Evolutionary conservation across 2,888 invertebrate species (phyloP).

Genomic region (Oxycera nigricornis): DNA sequence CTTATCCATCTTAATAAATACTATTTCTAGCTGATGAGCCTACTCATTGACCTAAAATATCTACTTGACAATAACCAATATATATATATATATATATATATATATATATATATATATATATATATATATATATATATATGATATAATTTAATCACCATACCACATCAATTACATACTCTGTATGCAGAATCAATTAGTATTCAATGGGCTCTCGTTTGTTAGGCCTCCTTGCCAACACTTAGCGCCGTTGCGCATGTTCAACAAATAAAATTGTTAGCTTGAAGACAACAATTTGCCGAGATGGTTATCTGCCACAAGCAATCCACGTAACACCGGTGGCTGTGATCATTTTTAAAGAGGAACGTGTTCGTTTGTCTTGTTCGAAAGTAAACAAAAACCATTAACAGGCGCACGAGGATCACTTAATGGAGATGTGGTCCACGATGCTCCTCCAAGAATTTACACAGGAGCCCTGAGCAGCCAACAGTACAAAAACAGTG

Average conservation of each 20-base stretch:
- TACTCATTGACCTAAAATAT: too few species aligned
- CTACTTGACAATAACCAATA: too few species aligned
- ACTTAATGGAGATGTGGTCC: constrained; percentile 6
- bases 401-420: not conserved
- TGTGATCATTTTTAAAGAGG: constrained; percentile 33
- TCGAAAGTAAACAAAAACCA: constrained; percentile 26
- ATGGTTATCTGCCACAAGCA: constrained; percentile 47
- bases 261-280: constrained; percentile 36
- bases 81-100: too few species aligned
- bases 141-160: too few species aligned
- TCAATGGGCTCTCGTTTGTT: constrained; percentile 8
- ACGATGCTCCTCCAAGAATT: constrained; percentile 11
- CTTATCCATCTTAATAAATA: too few species aligned
- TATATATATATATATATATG: too few species aligned
- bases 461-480: constrained; percentile 32
- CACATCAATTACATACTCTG: too few species aligned
- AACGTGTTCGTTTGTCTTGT: constrained; percentile 17
- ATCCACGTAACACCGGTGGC: constrained; percentile 46
- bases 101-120: too few species aligned
- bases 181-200: constrained; percentile 2
- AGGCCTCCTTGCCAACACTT: constrained; percentile 2
- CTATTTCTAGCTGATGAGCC: too few species aligned
- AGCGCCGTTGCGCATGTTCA: constrained; percentile 15
- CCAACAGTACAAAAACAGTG: constrained; percentile 10
- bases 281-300: constrained; percentile 35